Evolutionary conservation across 1,140 invertebrate genomes (phyloP).

Genomic region (Cataglyphis hispanica): DNA sequence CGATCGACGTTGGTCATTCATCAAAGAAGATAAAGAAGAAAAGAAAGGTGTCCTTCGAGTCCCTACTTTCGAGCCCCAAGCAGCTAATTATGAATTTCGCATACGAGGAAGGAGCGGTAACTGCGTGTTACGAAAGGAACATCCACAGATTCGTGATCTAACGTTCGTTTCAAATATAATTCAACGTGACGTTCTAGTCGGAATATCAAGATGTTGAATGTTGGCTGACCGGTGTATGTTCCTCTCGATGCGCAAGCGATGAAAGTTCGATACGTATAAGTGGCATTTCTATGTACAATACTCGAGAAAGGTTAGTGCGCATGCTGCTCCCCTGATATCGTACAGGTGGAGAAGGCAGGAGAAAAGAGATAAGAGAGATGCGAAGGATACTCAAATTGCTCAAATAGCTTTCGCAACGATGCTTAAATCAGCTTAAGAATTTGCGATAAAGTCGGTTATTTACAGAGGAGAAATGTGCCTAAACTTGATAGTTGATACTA

Average conservation of each 20-base stretch:
- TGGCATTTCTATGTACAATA: slow-evolving; percentile 83
- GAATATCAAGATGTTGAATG: background rate
- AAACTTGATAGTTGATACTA: slow-evolving; percentile 5
- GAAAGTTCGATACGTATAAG: slow-evolving; percentile 74
- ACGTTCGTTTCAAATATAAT: background rate
- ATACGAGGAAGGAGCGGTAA: slow-evolving; percentile 80
- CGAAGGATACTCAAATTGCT: slow-evolving; percentile 30
- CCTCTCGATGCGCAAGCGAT: slow-evolving; percentile 83
- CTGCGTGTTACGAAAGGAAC: slow-evolving; percentile 80
- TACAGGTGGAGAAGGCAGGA: slow-evolving; percentile 64
- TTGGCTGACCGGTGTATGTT: slow-evolving; percentile 66
- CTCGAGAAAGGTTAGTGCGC: slow-evolving; percentile 84
- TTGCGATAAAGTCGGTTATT: slow-evolving; percentile 41
- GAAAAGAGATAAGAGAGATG: slow-evolving; percentile 67
- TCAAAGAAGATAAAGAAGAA: slow-evolving; percentile 53
- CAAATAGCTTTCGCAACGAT: slow-evolving; percentile 49
- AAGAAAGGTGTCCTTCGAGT: slow-evolving; percentile 76
- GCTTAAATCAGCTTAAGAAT: slow-evolving; percentile 43
- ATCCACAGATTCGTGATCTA: slow-evolving; percentile 46
- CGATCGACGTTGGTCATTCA: slow-evolving; percentile 37
- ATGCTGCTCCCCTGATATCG: slow-evolving; percentile 83
- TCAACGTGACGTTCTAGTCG: background rate
- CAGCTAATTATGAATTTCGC: slow-evolving; percentile 84
- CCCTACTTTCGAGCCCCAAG: slow-evolving; percentile 85
- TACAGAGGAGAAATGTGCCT: slow-evolving; percentile 44